These are phyloP conservation scores for Pipa parva DNA, from an alignment of 2,113 vertebrate species.

Conservation along the genomic window DNA sequence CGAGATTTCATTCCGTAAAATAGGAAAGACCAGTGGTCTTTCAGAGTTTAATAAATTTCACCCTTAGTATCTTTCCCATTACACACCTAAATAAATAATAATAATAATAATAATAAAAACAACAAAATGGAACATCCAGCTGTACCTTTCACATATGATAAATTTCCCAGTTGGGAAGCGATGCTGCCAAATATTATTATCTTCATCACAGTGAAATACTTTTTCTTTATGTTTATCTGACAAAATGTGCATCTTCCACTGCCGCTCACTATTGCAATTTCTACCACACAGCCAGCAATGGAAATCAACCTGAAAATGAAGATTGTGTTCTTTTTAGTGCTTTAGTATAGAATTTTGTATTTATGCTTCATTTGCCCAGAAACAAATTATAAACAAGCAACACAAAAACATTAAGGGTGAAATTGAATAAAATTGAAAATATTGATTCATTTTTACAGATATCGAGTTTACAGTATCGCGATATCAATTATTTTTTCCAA, in stretches of 20 bases:
- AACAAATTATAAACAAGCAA: too few species aligned
- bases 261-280: conserved; percentile 97
- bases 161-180: conserved; percentile 92
- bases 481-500: too few species aligned
- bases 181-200: conserved; percentile 97
- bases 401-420: too few species aligned
- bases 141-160: conserved; percentile 87
- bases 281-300: conserved; percentile 98
- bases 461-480: too few species aligned
- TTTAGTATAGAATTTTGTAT: too few species aligned
- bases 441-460: too few species aligned
- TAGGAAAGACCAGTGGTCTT: too few species aligned
- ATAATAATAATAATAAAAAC: neutral
- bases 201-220: conserved; percentile 93
- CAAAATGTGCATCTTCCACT: conserved; percentile 97
- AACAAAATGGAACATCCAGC: neutral
- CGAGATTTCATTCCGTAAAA: too few species aligned
- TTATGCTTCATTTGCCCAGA: too few species aligned
- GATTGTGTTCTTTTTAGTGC: too few species aligned
- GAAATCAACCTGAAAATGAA: conserved; percentile 75
- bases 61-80: neutral
- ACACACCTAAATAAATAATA: neutral
- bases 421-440: too few species aligned
- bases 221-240: conserved; percentile 97
- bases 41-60: too few species aligned